phyloP scores from a whole-genome alignment of 2,888 invertebrate species.

The Gymnosoma rotundatum region DNA sequence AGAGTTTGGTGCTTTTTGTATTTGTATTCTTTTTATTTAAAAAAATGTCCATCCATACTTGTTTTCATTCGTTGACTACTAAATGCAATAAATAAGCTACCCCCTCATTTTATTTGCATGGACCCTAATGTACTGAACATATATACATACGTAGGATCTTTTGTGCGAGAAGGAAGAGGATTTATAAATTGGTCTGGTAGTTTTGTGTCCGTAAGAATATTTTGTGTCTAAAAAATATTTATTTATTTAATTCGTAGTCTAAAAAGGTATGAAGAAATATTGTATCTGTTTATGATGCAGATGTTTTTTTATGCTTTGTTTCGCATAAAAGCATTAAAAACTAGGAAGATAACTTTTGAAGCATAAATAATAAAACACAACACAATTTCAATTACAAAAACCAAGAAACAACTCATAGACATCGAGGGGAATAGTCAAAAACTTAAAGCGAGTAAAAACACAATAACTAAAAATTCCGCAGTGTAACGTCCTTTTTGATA shows the following conservation, averaged over 20 bases:
- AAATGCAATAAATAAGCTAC: background rate
- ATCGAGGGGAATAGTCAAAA: background rate
- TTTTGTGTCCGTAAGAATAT: background rate
- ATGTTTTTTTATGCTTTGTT: background rate
- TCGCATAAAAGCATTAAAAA: constrained; percentile 3
- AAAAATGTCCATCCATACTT: background rate
- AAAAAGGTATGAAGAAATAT: constrained; percentile 11
- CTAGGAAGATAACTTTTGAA: constrained; percentile 32
- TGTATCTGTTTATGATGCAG: background rate
- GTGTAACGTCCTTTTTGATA: background rate
- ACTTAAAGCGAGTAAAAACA: background rate
- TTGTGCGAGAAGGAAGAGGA: no score
- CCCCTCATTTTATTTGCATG: background rate
- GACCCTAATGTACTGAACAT: background rate
- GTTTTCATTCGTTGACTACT: background rate
- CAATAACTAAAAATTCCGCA: background rate
- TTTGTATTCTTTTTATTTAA: constrained; percentile 7
- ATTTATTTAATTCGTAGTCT: background rate
- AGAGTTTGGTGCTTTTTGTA: background rate
- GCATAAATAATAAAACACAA: background rate
- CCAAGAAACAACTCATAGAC: background rate
- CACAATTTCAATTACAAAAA: constrained; percentile 25
- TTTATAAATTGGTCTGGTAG: no score
- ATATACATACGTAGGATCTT: background rate
- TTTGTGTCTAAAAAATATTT: constrained; percentile 15